Percentiles rank a stretch among this genome's conserved stretches.
Conservation (phyloP, 35 echinoderm and acorn worm genomes). For the Ophiothrix spiculata region DNA sequence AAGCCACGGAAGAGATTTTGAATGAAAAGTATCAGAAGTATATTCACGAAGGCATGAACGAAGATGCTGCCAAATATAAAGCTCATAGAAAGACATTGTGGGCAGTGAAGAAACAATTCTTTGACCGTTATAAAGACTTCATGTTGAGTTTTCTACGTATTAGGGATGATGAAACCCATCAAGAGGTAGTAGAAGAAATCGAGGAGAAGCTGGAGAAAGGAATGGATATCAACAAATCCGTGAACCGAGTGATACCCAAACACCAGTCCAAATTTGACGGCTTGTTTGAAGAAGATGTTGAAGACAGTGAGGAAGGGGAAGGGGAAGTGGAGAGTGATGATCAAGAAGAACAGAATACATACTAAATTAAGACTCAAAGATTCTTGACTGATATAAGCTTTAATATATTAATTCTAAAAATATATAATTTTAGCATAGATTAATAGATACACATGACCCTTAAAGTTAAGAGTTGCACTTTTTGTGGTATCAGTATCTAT, state of each 20-base stretch:
- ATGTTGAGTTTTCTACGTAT: neutral
- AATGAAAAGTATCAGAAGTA: neutral
- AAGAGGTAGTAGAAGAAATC: neutral
- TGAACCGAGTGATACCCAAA: conserved; percentile 13
- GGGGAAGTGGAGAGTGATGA: neutral
- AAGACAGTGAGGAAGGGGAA: neutral
- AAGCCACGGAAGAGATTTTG: neutral
- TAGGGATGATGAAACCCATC: neutral
- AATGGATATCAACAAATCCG: neutral
- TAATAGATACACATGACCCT: neutral
- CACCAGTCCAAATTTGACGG: conserved; percentile 24
- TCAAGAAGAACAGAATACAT: neutral
- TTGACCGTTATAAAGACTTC: conserved; percentile 14
- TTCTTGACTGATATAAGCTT: neutral
- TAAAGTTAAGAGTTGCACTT: neutral
- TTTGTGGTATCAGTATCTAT: neutral
- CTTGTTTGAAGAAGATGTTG: conserved; percentile 7
- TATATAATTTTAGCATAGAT: neutral
- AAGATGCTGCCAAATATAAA: conserved; percentile 18
- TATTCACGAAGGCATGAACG: neutral
- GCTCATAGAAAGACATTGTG: conserved; percentile 19
- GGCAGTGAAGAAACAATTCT: conserved; percentile 14
- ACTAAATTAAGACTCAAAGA: neutral
- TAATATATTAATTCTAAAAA: neutral
- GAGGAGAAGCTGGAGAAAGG: neutral